Base-by-base conservation (phyloP, 2,113 vertebrate species). In the Orientallactaga bullata region DNA sequence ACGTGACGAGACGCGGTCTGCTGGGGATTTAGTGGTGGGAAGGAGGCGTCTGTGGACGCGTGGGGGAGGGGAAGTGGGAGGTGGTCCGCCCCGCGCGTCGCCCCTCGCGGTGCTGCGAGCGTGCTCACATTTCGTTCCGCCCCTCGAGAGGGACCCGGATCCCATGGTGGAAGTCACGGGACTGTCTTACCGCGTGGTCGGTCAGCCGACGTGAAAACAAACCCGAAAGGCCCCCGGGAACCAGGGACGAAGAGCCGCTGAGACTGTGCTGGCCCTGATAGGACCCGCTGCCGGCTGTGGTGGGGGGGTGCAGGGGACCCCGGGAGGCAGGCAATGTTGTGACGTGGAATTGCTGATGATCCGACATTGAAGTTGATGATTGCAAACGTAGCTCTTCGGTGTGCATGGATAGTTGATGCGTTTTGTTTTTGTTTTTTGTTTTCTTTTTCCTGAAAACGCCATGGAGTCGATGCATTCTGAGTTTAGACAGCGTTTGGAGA, bases 401-500 rank as follows among this genome's bases (percentile, higher is more conserved):
- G 65, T 79, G 77, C 88, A 47, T 47, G 66, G 28, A 20, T 81
- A 65, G 39, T 76, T 85, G 73, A 26, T 47, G 58, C 20, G 18
- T 69, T 90, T n/a, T n/a, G n/a, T n/a, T n/a, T n/a, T n/a, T n/a
- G n/a, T n/a, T n/a, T n/a, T n/a, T n/a, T n/a, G n/a, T n/a, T n/a
- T n/a, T n/a, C n/a, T n/a, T 47, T 91, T 79, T n/a, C 20, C 82
- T 47, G 55, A 74, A 69, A 88, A 61, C 15, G 28, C 20, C 28
- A 2, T 73, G 17, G 39, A 66, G 24, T 82, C 71, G 55, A 69
- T 93, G 21, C 24, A 28, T 88, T 82, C 13, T 83, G 71, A n/a
- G 26, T 66, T 18, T 35, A 55, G 69, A 78, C 73, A 81, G 42
- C 61, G 28, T 94, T 85, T 72, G 89, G 42, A 39, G 42, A 93